Conservation (phyloP, 2,797 vertebrate genomes). For the Numenius phaeopus region DNA sequence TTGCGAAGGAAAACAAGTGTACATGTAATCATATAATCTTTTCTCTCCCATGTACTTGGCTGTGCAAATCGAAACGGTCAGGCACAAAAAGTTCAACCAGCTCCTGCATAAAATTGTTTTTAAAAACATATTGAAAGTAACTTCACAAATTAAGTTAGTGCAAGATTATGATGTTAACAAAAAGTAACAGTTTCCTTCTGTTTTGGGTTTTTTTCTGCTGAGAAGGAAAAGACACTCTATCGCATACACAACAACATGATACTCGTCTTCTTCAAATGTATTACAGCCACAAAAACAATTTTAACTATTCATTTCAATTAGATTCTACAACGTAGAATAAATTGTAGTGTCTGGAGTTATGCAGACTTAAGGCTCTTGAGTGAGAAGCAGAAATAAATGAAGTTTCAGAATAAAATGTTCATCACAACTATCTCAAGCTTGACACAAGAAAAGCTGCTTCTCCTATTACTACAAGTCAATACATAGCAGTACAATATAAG, state of each 20-base stretch:
- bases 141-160: neutral
- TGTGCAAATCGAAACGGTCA: neutral
- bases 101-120: neutral
- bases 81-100: neutral
- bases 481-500: conserved; percentile 62
- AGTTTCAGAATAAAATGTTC: conserved; percentile 66
- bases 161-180: neutral
- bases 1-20: neutral
- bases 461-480: conserved; percentile 64
- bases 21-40: neutral
- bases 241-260: neutral
- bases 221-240: neutral
- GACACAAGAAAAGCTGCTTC: conserved; percentile 65
- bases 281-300: neutral
- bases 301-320: neutral
- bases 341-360: conserved; percentile 19
- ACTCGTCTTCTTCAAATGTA: neutral
- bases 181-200: neutral
- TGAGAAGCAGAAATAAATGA: conserved; percentile 57
- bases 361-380: conserved; percentile 20
- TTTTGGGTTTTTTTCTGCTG: accelerated
- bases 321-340: neutral
- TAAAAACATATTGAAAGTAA: neutral
- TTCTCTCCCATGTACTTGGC: neutral
- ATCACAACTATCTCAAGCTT: conserved; percentile 55